These are phyloP conservation scores for Oxytorus armatus DNA, from an alignment of 2,888 invertebrate genomes.

Conservation along the genomic window DNA sequence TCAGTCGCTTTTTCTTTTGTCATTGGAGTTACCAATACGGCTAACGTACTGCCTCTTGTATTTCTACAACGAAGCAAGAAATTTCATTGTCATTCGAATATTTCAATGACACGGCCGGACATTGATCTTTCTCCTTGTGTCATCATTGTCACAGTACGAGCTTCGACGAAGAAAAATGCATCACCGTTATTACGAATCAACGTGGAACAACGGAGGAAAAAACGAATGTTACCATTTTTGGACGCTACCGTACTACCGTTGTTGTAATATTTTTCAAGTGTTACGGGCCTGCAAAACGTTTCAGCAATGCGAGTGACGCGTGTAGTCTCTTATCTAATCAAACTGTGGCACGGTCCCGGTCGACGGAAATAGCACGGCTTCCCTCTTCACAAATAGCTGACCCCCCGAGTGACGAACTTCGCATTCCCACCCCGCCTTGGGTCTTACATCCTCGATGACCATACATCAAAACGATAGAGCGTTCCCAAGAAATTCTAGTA, in stretches of 20 bases:
- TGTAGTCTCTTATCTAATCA: constrained; percentile 70
- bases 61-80: not conserved
- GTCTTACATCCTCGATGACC: constrained; percentile 55
- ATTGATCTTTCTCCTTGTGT: not conserved
- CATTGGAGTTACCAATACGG: no score
- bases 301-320: constrained; percentile 54
- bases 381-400: constrained; percentile 72
- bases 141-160: not conserved
- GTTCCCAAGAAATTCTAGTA: not conserved
- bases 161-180: no score
- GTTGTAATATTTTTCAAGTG: constrained; percentile 39
- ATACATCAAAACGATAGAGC: constrained; percentile 13
- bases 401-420: constrained; percentile 44
- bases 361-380: constrained; percentile 81
- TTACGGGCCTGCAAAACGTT: constrained; percentile 57
- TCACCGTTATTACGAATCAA: no score
- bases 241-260: constrained; percentile 19
- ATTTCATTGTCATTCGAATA: not conserved
- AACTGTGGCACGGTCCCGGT: constrained; percentile 74
- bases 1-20: no score
- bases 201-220: not conserved
- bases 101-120: not conserved
- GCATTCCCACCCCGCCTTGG: constrained; percentile 42
- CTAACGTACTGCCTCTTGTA: not conserved
- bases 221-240: not conserved